Evolutionary conservation across 92 coral and sea anemone species (phyloP), one percentile per base, ranked within the genome.

Genomic region (Porites divaricata): DNA sequence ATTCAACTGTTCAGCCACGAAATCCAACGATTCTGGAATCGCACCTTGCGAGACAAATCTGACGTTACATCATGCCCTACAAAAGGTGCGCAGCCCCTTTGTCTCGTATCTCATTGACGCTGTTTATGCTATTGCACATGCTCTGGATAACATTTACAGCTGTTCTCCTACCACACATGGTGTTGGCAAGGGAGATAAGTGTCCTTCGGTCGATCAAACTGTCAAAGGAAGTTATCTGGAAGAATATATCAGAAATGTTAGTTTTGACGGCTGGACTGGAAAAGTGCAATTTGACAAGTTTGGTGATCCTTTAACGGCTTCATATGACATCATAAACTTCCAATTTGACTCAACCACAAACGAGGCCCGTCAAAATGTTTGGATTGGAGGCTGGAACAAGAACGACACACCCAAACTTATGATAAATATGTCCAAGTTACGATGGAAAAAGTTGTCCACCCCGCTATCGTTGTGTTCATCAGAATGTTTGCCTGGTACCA

Each of bases 101-200:
- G 23, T 73, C 26, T 89, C 93, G 50, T 94, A 91, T 81, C 92
- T 91, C 78, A 91, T 91, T 49, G 95, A 94, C 80, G 98, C 98
- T 35, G 93, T 94, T 15, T 85, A 72, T 61, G 93, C 91, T 41
- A 90, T 89, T 58, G 98, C 95, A 84, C 93, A 87, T 78, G 98
- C 95, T 26, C 67, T 94, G 16, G 93, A 94, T 61, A 84, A 81
- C 8, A 80, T 91, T 26, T 75, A 67, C 90, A 93, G 93, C 93
- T 88, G 97, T 64, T 81, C 45, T 35, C 45, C 26, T 15, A 23
- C 69, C 19, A 21, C 22, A 16, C 61, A 79, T 57, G 84, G 51
- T n/a, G 25, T 9, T 28, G 9, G 21, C 17, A 9, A 24, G 20
- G 9, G 15, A 28, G 75, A 26, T 51, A 10, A 20, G 19, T 81